Percentiles rank a stretch among this genome's conserved stretches.
phyloP scores from a whole-genome alignment of 2,888 invertebrate species.

The Automeris io region DNA sequence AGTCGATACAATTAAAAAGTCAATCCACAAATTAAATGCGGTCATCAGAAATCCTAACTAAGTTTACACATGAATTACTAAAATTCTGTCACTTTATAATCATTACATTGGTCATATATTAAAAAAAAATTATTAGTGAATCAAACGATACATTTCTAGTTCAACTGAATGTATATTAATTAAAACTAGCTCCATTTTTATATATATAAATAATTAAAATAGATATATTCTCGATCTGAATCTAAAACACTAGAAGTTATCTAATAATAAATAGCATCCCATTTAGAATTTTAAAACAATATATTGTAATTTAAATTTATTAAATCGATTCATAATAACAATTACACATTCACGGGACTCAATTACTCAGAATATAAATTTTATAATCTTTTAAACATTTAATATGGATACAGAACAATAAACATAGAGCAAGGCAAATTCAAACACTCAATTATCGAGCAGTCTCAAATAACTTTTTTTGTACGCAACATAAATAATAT shows the following conservation, averaged over 20 bases:
- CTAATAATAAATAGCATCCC: constrained; percentile 71
- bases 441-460: constrained; percentile 68
- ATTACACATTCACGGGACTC: constrained; percentile 54
- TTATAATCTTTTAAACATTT: constrained; percentile 29
- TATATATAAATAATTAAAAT: constrained; percentile 56
- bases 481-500: constrained; percentile 68
- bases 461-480: constrained; percentile 71
- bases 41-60: constrained; percentile 43
- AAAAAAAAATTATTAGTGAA: constrained; percentile 44
- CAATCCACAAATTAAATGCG: constrained; percentile 60
- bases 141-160: constrained; percentile 63
- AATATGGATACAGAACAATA: constrained; percentile 42
- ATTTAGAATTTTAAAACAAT: constrained; percentile 44
- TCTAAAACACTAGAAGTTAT: constrained; percentile 62
- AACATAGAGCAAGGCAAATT: constrained; percentile 62
- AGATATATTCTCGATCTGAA: constrained; percentile 66
- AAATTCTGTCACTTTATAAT: constrained; percentile 52
- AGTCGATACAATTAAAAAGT: constrained; percentile 33
- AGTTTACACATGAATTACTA: constrained; percentile 41
- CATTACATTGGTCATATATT: constrained; percentile 59
- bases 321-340: constrained; percentile 34
- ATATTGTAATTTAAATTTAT: constrained; percentile 33
- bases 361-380: constrained; percentile 41
- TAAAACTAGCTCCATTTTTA: constrained; percentile 47
- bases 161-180: constrained; percentile 61